Evolutionary conservation across 2,113 vertebrate species (phyloP).

Genomic region (Polyodon spathula): DNA sequence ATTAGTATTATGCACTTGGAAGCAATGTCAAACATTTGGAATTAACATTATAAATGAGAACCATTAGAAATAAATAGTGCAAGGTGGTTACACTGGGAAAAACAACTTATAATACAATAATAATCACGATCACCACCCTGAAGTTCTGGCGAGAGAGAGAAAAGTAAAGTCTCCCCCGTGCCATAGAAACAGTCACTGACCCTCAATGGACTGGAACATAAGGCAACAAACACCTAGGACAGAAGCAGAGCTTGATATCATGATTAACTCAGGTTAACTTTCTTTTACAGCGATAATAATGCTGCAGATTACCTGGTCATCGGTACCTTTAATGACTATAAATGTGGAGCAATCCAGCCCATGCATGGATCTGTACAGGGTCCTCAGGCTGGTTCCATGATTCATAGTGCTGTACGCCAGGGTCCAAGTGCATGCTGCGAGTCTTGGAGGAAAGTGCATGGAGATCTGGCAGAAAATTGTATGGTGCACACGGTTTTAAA

Average conservation of each 20-base stretch:
- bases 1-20: no score
- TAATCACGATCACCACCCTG: no score
- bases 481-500: background rate
- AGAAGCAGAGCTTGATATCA: background rate
- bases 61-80: no score
- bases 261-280: slow-evolving; percentile 5
- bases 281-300: no score
- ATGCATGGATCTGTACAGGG: slow-evolving; percentile 53
- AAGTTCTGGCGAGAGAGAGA: slow-evolving; percentile 54
- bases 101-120: no score
- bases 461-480: slow-evolving; percentile 35
- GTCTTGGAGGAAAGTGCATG: slow-evolving; percentile 35
- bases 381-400: slow-evolving; percentile 52
- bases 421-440: slow-evolving; percentile 37
- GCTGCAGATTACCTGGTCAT: slow-evolving; percentile 38
- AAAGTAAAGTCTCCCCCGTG: slow-evolving; percentile 61
- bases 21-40: no score
- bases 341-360: slow-evolving; percentile 37
- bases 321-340: slow-evolving; percentile 46
- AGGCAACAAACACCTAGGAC: slow-evolving; percentile 54
- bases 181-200: slow-evolving; percentile 56
- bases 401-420: slow-evolving; percentile 44
- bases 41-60: no score
- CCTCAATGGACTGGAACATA: slow-evolving; percentile 43
- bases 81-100: no score